Evolutionary conservation across 2,888 invertebrate species (phyloP).

Genomic region (Lymantria monacha): DNA sequence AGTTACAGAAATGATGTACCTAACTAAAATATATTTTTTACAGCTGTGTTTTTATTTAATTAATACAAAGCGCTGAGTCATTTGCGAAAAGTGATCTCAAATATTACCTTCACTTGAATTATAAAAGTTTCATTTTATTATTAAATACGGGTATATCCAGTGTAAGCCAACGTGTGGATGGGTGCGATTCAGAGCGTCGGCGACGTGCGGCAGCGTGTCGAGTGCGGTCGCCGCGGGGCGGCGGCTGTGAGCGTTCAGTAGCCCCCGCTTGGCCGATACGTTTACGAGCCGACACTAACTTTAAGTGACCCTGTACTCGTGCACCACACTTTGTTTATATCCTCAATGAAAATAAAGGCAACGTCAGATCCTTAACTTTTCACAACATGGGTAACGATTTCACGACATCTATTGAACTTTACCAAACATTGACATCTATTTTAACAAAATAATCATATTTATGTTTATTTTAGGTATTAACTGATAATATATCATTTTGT

Average conservation of each 20-base stretch:
- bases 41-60: no score
- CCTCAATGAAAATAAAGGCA: slow-evolving; percentile 71
- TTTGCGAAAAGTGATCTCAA: no score
- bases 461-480: no score
- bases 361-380: slow-evolving; percentile 48
- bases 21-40: no score
- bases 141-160: slow-evolving; percentile 44
- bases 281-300: slow-evolving; percentile 79
- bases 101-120: no score
- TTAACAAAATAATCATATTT: no score
- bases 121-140: not conserved
- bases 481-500: no score
- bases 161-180: slow-evolving; percentile 63
- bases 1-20: no score
- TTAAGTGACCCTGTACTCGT: slow-evolving; percentile 74
- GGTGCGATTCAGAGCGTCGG: slow-evolving; percentile 78
- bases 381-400: slow-evolving; percentile 23
- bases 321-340: slow-evolving; percentile 70
- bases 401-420: slow-evolving; percentile 10
- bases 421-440: no score
- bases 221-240: slow-evolving; percentile 81
- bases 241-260: slow-evolving; percentile 50
- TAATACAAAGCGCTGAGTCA: no score
- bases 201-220: slow-evolving; percentile 79
- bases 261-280: slow-evolving; percentile 69